Percentiles rank a stretch among this genome's conserved stretches.
phyloP scores from a whole-genome alignment of 2,797 vertebrate species.

The Chaetophractus vellerosus region DNA sequence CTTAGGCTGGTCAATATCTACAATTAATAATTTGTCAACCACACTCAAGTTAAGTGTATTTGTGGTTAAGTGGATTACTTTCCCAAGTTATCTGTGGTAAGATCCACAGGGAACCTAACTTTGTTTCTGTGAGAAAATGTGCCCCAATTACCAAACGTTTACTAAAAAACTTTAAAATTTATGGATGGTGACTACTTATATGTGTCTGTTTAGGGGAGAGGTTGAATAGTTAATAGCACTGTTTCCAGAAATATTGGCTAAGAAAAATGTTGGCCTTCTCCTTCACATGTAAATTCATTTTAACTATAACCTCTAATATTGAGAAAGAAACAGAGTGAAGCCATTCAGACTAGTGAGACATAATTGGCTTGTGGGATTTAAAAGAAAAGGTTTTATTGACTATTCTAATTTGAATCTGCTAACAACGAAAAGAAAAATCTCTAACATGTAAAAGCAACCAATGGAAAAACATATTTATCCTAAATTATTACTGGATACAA shows the following conservation, averaged over 20 bases:
- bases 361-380: constrained; percentile 74
- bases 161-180: constrained; percentile 64
- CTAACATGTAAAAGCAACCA: constrained; percentile 73
- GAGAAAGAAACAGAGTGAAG: constrained; percentile 73
- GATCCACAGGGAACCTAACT: constrained; percentile 42
- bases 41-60: constrained; percentile 34
- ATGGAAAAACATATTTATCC: constrained; percentile 69
- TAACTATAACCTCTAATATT: constrained; percentile 70
- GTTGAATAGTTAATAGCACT: constrained; percentile 61
- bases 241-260: constrained; percentile 63
- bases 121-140: constrained; percentile 62
- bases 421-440: constrained; percentile 78
- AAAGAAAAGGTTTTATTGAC: constrained; percentile 76
- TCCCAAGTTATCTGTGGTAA: constrained; percentile 17
- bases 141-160: constrained; percentile 48
- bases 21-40: constrained; percentile 28
- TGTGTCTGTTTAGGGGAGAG: constrained; percentile 50
- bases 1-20: constrained; percentile 29
- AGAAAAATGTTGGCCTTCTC: constrained; percentile 67
- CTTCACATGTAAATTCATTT: constrained; percentile 70
- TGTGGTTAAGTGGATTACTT: constrained; percentile 42
- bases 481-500: constrained; percentile 78
- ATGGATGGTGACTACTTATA: constrained; percentile 25
- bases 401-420: constrained; percentile 74
- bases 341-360: constrained; percentile 77